phyloP scores from a whole-genome alignment of 1,140 invertebrate species.

The Penaeus chinensis region DNA sequence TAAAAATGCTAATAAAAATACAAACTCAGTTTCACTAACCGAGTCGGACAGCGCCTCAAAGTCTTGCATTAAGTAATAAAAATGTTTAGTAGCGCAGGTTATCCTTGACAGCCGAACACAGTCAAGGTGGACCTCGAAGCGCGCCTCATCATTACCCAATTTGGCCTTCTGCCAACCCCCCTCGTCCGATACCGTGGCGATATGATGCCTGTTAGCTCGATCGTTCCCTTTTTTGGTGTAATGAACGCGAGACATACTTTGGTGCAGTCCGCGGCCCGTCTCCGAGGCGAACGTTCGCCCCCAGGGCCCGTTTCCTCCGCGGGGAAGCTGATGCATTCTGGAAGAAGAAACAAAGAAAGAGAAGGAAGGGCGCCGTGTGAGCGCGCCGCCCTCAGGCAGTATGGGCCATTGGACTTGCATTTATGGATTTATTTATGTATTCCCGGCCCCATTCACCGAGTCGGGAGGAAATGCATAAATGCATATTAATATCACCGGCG shows the following conservation, averaged over 20 bases:
- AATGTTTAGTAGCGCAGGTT: too few relatives aligned
- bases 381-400: conserved; percentile 13
- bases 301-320: background rate
- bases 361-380: background rate
- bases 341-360: background rate
- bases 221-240: background rate
- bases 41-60: too few relatives aligned
- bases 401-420: conserved; percentile 22
- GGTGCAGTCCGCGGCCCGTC: too few relatives aligned
- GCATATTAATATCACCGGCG: conserved; percentile 11
- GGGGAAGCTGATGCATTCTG: background rate
- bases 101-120: too few relatives aligned
- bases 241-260: background rate
- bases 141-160: too few relatives aligned
- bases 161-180: too few relatives aligned
- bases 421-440: conserved; percentile 29
- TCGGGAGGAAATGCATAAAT: conserved; percentile 25
- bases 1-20: too few relatives aligned
- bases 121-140: too few relatives aligned
- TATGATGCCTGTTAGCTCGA: background rate
- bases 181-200: background rate
- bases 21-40: too few relatives aligned
- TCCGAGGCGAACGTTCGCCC: too few relatives aligned
- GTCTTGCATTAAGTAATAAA: too few relatives aligned
- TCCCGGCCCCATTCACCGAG: conserved; percentile 21